Percentiles rank a stretch among this genome's conserved stretches.
These are phyloP conservation scores for Cremastobaeus sp. DNA, from an alignment of 2,888 invertebrate species.

Conservation along the genomic window DNA sequence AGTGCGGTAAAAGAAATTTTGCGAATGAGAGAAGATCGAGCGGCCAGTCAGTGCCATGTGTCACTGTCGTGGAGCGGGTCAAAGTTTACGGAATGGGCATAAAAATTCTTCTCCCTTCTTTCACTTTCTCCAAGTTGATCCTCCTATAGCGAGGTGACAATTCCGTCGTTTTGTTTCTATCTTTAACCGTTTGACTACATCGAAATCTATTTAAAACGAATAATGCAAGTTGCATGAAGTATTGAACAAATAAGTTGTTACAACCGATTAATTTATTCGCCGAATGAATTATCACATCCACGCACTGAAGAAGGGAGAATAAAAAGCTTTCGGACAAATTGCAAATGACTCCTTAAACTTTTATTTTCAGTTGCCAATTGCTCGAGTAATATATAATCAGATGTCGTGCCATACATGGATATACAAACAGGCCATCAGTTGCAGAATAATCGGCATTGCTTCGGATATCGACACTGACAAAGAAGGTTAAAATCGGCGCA, in stretches of 20 bases:
- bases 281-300: conserved; percentile 6
- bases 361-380: conserved; percentile 30
- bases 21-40: conserved; percentile 43
- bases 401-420: conserved; percentile 55
- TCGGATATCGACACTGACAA: conserved; percentile 73
- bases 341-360: conserved; percentile 18
- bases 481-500: conserved; percentile 60
- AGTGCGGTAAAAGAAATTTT: conserved; percentile 31
- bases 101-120: conserved; percentile 63
- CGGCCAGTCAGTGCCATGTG: conserved; percentile 68
- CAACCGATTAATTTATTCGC: conserved; percentile 7
- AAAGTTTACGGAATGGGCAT: conserved; percentile 71
- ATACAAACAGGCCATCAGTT: conserved; percentile 69
- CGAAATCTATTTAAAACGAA: conserved; percentile 35
- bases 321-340: conserved; percentile 26
- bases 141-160: conserved; percentile 21
- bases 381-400: conserved; percentile 43
- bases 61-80: conserved; percentile 72
- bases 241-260: neutral
- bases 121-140: conserved; percentile 50
- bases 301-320: neutral
- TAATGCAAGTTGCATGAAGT: conserved; percentile 6
- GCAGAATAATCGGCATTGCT: conserved; percentile 71
- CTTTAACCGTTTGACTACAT: conserved; percentile 29
- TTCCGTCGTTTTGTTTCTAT: conserved; percentile 29